A percentile compares a stretch with the other conserved stretches of the same genome.
These are phyloP conservation scores for Amorpha juglandis DNA, from an alignment of 2,888 invertebrate species.

Conservation along the genomic window DNA sequence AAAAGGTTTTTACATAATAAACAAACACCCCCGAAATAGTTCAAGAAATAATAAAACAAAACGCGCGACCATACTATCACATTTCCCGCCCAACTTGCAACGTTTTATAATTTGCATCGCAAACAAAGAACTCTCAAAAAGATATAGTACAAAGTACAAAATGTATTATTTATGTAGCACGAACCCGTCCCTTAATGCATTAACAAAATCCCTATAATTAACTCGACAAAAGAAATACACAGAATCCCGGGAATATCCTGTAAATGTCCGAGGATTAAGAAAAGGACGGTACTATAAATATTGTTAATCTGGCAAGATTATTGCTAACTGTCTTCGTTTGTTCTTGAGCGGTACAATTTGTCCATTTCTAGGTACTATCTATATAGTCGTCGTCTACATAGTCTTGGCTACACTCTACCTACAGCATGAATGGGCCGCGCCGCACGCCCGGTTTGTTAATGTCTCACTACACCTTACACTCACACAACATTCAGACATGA, in stretches of 20 bases:
- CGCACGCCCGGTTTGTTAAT: too few species aligned
- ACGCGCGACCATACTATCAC: too few species aligned
- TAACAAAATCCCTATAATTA: conserved; percentile 30
- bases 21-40: too few species aligned
- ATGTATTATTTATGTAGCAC: neutral
- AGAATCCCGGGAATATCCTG: conserved; percentile 36
- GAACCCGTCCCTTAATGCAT: conserved; percentile 25
- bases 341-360: conserved; percentile 43
- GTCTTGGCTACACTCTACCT: too few species aligned
- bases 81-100: too few species aligned
- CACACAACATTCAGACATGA: too few species aligned
- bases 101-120: too few species aligned
- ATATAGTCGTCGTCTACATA: neutral
- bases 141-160: neutral
- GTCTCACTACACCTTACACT: too few species aligned
- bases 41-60: too few species aligned
- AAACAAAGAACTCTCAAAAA: neutral
- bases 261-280: conserved; percentile 53
- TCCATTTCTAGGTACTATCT: conserved; percentile 25
- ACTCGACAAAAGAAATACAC: conserved; percentile 23
- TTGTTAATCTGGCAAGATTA: conserved; percentile 56
- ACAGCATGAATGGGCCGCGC: too few species aligned
- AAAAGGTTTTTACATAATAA: too few species aligned
- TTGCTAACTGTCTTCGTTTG: conserved; percentile 42
- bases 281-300: conserved; percentile 63